phyloP scores from a whole-genome alignment of 2,888 invertebrate genomes.

The Phragmatobia fuliginosa region DNA sequence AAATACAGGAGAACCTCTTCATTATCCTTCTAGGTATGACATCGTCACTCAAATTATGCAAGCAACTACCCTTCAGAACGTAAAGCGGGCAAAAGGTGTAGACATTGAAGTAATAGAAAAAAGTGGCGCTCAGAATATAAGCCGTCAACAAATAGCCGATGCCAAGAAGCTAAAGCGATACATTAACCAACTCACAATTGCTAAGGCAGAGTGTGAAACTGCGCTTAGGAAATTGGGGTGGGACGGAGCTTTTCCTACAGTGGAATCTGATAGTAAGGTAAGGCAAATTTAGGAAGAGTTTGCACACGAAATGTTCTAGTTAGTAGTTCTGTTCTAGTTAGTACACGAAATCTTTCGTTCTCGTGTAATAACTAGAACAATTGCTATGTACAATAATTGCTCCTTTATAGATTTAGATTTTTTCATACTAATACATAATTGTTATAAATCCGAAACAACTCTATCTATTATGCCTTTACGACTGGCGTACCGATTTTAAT shows the following conservation, averaged over 20 bases:
- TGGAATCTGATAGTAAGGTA: constrained; percentile 81
- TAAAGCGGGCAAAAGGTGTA: constrained; percentile 94
- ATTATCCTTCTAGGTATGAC: constrained; percentile 87
- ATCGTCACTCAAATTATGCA: constrained; percentile 97
- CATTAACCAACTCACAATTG: constrained; percentile 92
- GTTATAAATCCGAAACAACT: no score
- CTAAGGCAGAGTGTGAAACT: constrained; percentile 93
- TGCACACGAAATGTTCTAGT: no score
- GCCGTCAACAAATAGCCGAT: constrained; percentile 92
- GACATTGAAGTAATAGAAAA: constrained; percentile 88
- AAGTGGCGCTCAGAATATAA: constrained; percentile 84
- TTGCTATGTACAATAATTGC: no score
- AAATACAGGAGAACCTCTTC: background rate
- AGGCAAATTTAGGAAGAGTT: no score
- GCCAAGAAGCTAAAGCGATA: constrained; percentile 94
- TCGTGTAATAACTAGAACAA: no score
- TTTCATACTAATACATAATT: no score
- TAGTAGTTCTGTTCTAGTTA: no score
- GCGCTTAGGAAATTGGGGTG: constrained; percentile 91
- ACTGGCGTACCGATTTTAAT: no score
- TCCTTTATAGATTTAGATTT: no score
- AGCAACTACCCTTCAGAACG: constrained; percentile 95
- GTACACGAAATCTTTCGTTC: no score
- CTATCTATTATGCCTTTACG: no score
- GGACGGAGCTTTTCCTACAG: constrained; percentile 90